phyloP scores from a whole-genome alignment of 2,113 vertebrate species.

The Scortum barcoo region DNA sequence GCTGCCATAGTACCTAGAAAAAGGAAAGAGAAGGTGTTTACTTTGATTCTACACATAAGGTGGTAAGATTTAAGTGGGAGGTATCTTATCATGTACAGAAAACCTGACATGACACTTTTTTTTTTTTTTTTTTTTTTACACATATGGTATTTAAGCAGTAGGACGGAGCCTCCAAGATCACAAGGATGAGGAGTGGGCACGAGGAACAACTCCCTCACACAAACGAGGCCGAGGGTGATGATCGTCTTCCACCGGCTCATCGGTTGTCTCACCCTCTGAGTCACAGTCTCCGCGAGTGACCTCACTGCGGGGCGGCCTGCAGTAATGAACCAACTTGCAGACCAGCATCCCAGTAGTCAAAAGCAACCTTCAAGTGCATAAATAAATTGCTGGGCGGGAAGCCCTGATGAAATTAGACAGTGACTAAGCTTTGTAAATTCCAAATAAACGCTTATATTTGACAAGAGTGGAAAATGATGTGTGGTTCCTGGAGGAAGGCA shows the following conservation, averaged over 20 bases:
- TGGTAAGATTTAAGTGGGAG: too few species aligned
- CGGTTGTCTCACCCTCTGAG: slow-evolving; percentile 59
- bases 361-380: slow-evolving; percentile 45
- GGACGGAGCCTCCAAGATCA: slow-evolving; percentile 42
- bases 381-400: slow-evolving; percentile 8
- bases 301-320: slow-evolving; percentile 43
- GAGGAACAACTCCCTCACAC: slow-evolving; percentile 16
- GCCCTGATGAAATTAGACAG: slow-evolving; percentile 38
- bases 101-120: background rate
- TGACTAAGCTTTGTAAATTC: slow-evolving; percentile 55
- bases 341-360: slow-evolving; percentile 46
- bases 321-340: slow-evolving; percentile 30
- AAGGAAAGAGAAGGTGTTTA: background rate
- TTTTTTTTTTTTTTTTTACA: background rate
- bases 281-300: slow-evolving; percentile 59
- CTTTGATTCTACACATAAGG: background rate
- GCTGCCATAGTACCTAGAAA: slow-evolving; percentile 94
- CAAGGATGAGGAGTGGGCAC: slow-evolving; percentile 25
- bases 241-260: slow-evolving; percentile 63
- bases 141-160: background rate
- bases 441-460: slow-evolving; percentile 26
- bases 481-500: background rate
- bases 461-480: slow-evolving; percentile 17
- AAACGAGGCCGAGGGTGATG: slow-evolving; percentile 51
- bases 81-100: slow-evolving; percentile 4